Base-by-base conservation (phyloP, 2,797 vertebrate species). In the Gymnodraco acuticeps region DNA sequence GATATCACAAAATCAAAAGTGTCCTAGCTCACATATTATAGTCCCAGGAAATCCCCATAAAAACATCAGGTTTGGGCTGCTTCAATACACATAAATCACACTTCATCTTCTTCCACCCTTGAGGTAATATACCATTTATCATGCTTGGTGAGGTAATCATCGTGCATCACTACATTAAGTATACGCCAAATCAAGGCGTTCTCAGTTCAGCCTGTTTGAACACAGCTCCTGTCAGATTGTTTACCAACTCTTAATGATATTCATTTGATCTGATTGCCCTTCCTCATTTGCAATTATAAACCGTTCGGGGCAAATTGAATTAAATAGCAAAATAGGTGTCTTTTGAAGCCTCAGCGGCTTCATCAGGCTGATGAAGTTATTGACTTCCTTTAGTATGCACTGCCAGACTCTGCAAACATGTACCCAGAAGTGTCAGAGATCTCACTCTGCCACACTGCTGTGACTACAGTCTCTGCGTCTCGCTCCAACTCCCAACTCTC, bases 1-100 rank as follows among this genome's bases (percentile, higher is more conserved):
- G 68, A 82, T 78, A 81, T 80, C 68, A 5, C 58, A 31, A 41
- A 86, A 89, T 88, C 85, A 88, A 89, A 89, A 67, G 19, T 15
- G 5, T 42, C 63, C 27, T 11, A 27, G n/a, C 73, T 73, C 50
- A 20, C 17, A 52, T 23, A 75, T 85, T 69, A 70, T 3, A 80
- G 80, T 73, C 70, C 61, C 73, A 73, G 88, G 82, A 86, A 90
- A 81, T 77, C 62, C 84, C 77, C 82, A 10, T 50, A 9, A 31
- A 31, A 73, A 78, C 63, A 3, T 52, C 47, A 3, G 19, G 27
- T 17, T 15, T 6, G 48, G 23, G 45, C 33, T n/a, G 27, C 47
- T 48, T 62, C 52, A 33, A 7, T 13, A n/a, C 64, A 45, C 68
- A 53, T 75, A 51, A 83, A 82, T 71, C 70, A 65, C 31, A 68